A percentile compares a stretch with the other conserved stretches of the same genome.
These are phyloP conservation scores for Vicugna pacos DNA, from an alignment of 2,113 vertebrate genomes.

Conservation along the genomic window DNA sequence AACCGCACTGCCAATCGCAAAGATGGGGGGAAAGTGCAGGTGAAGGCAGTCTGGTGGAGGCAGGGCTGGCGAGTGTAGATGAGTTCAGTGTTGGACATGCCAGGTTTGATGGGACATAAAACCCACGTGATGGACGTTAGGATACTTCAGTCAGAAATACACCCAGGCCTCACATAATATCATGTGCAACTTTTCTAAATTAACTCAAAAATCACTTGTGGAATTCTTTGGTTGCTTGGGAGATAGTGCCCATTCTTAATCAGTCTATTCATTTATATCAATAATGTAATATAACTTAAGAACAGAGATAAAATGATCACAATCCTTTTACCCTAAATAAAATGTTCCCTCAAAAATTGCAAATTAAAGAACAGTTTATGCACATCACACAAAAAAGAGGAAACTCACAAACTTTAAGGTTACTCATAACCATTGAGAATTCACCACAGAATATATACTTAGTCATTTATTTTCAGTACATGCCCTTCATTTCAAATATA, in stretches of 20 bases:
- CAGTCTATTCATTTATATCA: neutral
- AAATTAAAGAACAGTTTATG: slow-evolving; percentile 58
- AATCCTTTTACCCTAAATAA: slow-evolving; percentile 21
- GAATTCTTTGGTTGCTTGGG: slow-evolving; percentile 5
- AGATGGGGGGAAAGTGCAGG: neutral
- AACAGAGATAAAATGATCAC: slow-evolving; percentile 12
- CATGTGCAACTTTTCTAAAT: neutral
- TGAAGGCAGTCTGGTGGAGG: neutral
- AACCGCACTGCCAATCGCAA: neutral
- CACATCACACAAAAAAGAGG: neutral
- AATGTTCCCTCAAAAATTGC: neutral
- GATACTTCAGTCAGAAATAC: neutral
- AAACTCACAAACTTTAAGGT: neutral
- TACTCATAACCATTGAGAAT: neutral
- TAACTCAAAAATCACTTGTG: slow-evolving; percentile 3
- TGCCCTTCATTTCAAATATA: slow-evolving; percentile 31
- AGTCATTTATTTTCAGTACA: slow-evolving; percentile 1
- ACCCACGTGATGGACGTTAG: neutral
- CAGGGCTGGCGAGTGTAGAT: neutral
- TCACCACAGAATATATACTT: neutral
- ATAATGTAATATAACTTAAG: slow-evolving; percentile 9
- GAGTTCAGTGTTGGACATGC: neutral
- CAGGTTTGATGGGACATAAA: neutral
- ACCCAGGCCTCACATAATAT: neutral
- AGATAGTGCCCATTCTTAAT: neutral